Conservation (phyloP, 2,113 vertebrate species). For the Thunnus maccoyii region DNA sequence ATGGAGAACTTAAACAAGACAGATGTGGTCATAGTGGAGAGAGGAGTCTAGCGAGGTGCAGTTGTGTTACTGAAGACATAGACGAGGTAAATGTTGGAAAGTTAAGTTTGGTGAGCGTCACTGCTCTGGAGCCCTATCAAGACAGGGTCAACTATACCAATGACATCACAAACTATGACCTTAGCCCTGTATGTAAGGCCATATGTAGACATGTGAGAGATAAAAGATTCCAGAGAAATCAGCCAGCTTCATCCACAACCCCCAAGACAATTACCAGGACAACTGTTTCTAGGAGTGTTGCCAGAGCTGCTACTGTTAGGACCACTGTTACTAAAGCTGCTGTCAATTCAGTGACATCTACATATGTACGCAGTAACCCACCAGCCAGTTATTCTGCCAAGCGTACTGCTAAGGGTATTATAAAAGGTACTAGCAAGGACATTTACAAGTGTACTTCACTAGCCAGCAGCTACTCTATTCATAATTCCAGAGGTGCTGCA, state of each 20-base stretch:
- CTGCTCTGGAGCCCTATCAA: slow-evolving; percentile 29
- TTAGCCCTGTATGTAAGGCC: slow-evolving; percentile 27
- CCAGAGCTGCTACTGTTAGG: slow-evolving; percentile 40
- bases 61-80: slow-evolving; percentile 5
- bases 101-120: not conserved
- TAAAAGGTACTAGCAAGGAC: slow-evolving; percentile 42
- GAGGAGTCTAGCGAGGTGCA: not conserved
- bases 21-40: slow-evolving; percentile 3
- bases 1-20: not conserved
- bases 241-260: not conserved
- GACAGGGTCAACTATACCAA: not conserved
- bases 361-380: not conserved
- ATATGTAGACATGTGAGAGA: slow-evolving; percentile 36
- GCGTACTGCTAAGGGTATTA: slow-evolving; percentile 31
- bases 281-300: slow-evolving; percentile 13
- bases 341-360: slow-evolving; percentile 42
- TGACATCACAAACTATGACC: slow-evolving; percentile 18
- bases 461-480: slow-evolving; percentile 31
- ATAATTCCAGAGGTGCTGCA: slow-evolving; percentile 49
- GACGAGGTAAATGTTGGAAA: not conserved
- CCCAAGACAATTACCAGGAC: slow-evolving; percentile 28
- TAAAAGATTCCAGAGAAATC: slow-evolving; percentile 31
- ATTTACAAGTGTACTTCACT: slow-evolving; percentile 41
- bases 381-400: slow-evolving; percentile 39
- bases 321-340: slow-evolving; percentile 40